Percentiles rank a stretch among this genome's conserved stretches.
phyloP scores from a whole-genome alignment of 2,797 vertebrate genomes.

The Siniperca undulata region DNA sequence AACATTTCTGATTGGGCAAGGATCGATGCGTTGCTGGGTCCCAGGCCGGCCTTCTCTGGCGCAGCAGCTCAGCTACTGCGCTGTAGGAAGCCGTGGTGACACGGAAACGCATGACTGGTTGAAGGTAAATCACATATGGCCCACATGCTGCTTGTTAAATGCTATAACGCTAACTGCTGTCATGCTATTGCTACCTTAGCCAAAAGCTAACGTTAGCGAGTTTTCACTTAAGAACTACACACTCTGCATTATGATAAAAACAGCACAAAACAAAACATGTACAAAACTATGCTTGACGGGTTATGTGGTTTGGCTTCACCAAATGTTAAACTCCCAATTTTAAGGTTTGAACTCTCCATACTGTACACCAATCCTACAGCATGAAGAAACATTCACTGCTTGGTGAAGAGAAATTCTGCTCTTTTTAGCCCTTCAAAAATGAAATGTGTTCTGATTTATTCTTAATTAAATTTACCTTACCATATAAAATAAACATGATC shows the following conservation, averaged over 20 bases:
- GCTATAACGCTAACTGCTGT: too few species aligned
- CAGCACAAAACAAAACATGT: background rate
- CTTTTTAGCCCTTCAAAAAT: too few species aligned
- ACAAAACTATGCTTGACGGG: background rate
- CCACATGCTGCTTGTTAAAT: too few species aligned
- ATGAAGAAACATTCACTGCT: background rate
- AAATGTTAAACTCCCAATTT: background rate
- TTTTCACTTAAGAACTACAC: background rate
- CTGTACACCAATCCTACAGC: background rate
- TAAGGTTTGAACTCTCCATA: background rate
- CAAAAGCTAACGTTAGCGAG: too few species aligned
- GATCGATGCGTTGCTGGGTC: too few species aligned
- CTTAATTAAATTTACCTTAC: background rate
- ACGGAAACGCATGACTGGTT: too few species aligned
- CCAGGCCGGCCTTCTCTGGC: too few species aligned
- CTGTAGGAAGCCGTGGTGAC: too few species aligned
- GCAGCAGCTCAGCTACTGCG: too few species aligned
- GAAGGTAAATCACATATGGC: too few species aligned
- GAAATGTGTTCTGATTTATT: background rate
- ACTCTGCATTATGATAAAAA: background rate
- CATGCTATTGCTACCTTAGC: too few species aligned
- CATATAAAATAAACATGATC: background rate
- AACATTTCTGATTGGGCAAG: too few species aligned
- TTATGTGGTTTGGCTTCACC: background rate
- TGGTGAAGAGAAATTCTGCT: background rate